A percentile compares a stretch with the other conserved stretches of the same genome.
Evolutionary conservation across 2,888 invertebrate species (phyloP).

Genomic region (Thymelicus sylvestris): DNA sequence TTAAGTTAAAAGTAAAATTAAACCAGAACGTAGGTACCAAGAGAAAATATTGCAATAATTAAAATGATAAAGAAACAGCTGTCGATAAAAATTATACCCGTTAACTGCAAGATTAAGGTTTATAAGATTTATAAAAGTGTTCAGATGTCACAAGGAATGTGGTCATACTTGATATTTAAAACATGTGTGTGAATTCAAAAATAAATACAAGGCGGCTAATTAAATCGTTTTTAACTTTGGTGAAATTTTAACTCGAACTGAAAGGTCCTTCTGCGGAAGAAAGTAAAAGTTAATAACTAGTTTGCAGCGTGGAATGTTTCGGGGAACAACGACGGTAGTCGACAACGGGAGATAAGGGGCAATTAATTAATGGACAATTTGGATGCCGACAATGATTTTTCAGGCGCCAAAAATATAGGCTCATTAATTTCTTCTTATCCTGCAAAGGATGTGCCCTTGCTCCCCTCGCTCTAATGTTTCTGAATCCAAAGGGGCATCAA

Average conservation of each 20-base stretch:
- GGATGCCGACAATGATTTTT: background rate
- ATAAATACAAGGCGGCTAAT: slow-evolving; percentile 18
- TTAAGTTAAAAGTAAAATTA: no score
- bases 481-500: no score
- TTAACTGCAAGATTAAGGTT: background rate
- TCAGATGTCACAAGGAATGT: slow-evolving; percentile 12
- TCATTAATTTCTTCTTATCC: no score
- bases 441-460: no score
- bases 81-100: slow-evolving; percentile 1
- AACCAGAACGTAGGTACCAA: no score
- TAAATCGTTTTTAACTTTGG: slow-evolving; percentile 26
- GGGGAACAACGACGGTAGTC: slow-evolving; percentile 3
- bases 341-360: background rate
- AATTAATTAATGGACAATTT: slow-evolving; percentile 2
- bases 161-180: slow-evolving; percentile 14
- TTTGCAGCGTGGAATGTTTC: slow-evolving; percentile 31
- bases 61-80: background rate
- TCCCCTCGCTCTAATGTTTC: no score
- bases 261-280: slow-evolving; percentile 38
- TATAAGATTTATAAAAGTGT: background rate
- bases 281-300: slow-evolving; percentile 45
- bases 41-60: no score
- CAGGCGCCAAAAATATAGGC: no score
- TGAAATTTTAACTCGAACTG: slow-evolving; percentile 29
- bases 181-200: slow-evolving; percentile 21